Percentiles rank a stretch among this genome's conserved stretches.
Evolutionary conservation across 2,113 vertebrate species (phyloP).

Genomic region (Notarius quadriscutis): DNA sequence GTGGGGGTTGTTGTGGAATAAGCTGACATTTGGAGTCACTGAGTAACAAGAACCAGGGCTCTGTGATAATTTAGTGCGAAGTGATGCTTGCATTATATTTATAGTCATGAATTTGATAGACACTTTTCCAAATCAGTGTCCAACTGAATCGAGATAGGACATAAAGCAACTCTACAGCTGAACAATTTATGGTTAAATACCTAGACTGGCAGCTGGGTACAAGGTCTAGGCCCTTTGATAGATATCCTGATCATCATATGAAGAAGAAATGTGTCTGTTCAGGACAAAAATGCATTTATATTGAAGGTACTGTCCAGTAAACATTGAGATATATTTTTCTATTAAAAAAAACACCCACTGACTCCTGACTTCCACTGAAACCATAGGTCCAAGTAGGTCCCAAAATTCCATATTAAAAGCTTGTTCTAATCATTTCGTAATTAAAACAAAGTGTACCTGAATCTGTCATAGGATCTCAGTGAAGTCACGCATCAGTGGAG

Average conservation of each 20-base stretch:
- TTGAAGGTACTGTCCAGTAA: not conserved
- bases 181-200: not conserved
- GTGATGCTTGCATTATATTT: not conserved
- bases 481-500: not conserved
- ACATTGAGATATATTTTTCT: not conserved
- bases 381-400: not conserved
- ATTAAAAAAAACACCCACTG: not conserved
- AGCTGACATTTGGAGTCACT: constrained; percentile 77
- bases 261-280: not conserved
- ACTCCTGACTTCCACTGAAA: not conserved
- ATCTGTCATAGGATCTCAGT: not conserved
- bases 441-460: not conserved
- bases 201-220: not conserved
- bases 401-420: not conserved
- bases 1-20: constrained; percentile 53
- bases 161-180: constrained; percentile 71
- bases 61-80: constrained; percentile 79
- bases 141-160: constrained; percentile 16
- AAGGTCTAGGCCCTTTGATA: not conserved
- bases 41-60: constrained; percentile 61
- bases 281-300: not conserved
- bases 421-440: not conserved
- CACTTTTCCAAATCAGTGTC: not conserved
- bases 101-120: not conserved
- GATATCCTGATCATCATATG: not conserved